These are phyloP conservation scores for Apodemus agrarius DNA, from an alignment of 2,797 vertebrate genomes.

Conservation along the genomic window DNA sequence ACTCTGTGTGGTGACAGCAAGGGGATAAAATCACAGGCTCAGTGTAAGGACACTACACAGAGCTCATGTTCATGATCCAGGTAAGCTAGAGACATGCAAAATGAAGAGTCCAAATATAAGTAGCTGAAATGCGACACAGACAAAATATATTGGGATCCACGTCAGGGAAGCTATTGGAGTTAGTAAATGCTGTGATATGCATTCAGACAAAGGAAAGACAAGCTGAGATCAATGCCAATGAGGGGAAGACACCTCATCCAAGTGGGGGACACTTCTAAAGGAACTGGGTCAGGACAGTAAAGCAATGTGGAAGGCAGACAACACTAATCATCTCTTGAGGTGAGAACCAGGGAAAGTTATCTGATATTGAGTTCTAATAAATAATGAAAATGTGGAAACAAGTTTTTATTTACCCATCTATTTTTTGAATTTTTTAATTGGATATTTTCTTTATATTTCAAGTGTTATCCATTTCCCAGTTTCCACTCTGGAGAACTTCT, in stretches of 20 bases:
- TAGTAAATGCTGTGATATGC: background rate
- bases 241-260: background rate
- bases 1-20: background rate
- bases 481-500: too few relatives aligned
- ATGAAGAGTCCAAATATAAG: constrained; percentile 45
- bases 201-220: background rate
- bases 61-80: background rate
- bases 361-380: background rate
- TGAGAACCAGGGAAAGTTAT: background rate
- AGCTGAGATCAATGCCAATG: background rate
- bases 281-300: background rate
- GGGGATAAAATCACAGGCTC: background rate
- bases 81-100: background rate
- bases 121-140: background rate
- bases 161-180: background rate
- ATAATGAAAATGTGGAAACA: background rate
- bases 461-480: too few relatives aligned
- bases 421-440: background rate
- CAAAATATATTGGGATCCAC: background rate
- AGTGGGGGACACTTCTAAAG: background rate
- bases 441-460: too few relatives aligned
- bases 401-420: background rate
- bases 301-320: background rate
- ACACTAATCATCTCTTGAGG: background rate
- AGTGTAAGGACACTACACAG: background rate